A percentile compares a stretch with the other conserved stretches of the same genome.
Conservation (phyloP, 1,140 invertebrate species). For the Protaetia brevitarsis region DNA sequence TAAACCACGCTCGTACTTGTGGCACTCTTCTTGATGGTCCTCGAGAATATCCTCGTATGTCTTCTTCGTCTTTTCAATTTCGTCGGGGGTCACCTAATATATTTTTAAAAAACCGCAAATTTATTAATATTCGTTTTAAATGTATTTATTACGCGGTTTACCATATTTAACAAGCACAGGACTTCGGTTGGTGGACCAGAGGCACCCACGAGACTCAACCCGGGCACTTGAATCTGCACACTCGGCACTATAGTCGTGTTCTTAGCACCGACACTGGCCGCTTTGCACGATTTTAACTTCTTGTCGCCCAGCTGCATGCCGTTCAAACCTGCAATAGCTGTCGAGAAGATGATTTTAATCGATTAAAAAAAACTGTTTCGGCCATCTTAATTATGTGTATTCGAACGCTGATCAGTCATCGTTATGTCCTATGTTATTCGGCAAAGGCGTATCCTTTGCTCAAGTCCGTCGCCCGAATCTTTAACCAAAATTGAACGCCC, state of each 20-base stretch:
- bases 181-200: conserved; percentile 96
- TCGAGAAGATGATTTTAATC: conserved; percentile 29
- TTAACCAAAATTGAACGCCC: conserved; percentile 99
- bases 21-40: conserved; percentile 97
- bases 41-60: conserved; percentile 99
- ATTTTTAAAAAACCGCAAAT: not conserved
- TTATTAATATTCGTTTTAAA: not conserved
- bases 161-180: conserved; percentile 98
- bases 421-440: conserved; percentile 96
- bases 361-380: not conserved
- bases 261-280: conserved; percentile 93
- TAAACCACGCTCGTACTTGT: conserved; percentile 94
- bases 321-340: conserved; percentile 97
- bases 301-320: conserved; percentile 99
- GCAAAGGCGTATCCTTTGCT: conserved; percentile 99
- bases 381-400: not conserved
- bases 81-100: conserved; percentile 81
- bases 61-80: conserved; percentile 96
- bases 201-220: conserved; percentile 80
- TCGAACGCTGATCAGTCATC: conserved; percentile 89
- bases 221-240: conserved; percentile 92
- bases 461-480: conserved; percentile 92
- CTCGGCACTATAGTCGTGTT: conserved; percentile 75
- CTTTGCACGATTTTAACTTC: conserved; percentile 96
- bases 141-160: conserved; percentile 46